Conservation (phyloP, 1,140 invertebrate species). For the Papilio polytes region DNA sequence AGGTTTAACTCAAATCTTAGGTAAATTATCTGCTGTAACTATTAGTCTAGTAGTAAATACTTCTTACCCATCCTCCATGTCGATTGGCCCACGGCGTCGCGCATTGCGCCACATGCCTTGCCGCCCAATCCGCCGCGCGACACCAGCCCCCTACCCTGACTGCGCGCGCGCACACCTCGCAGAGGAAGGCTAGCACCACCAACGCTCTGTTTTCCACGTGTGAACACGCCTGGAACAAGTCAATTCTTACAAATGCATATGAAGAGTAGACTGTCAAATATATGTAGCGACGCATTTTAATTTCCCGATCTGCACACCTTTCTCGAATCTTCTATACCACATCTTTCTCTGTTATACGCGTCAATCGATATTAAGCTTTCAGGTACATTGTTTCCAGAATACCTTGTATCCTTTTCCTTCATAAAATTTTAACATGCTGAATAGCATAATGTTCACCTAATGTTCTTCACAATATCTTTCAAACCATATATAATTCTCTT, state of each 20-base stretch:
- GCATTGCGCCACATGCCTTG: conserved; percentile 70
- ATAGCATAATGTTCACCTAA: no score
- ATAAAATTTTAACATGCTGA: no score
- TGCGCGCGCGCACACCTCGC: conserved; percentile 72
- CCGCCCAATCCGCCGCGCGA: conserved; percentile 74
- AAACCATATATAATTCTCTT: no score
- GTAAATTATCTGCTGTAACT: no score
- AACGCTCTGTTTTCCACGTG: conserved; percentile 71
- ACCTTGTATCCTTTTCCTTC: no score
- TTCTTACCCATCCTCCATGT: conserved; percentile 75
- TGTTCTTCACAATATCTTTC: no score
- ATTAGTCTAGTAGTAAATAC: neutral
- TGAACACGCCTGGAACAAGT: conserved; percentile 63
- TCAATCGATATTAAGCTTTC: no score
- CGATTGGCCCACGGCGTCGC: conserved; percentile 76
- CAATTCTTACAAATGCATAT: neutral
- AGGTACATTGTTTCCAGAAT: no score
- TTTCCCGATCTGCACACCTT: neutral
- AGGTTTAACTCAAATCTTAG: no score
- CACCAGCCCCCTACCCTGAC: conserved; percentile 75
- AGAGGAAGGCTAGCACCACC: conserved; percentile 72
- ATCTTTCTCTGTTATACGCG: no score
- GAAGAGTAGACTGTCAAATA: neutral
- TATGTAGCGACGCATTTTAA: neutral
- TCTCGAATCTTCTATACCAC: neutral